These are phyloP conservation scores for Sebastes hopkinsi DNA, from an alignment of 2,797 vertebrate genomes.

Conservation along the genomic window DNA sequence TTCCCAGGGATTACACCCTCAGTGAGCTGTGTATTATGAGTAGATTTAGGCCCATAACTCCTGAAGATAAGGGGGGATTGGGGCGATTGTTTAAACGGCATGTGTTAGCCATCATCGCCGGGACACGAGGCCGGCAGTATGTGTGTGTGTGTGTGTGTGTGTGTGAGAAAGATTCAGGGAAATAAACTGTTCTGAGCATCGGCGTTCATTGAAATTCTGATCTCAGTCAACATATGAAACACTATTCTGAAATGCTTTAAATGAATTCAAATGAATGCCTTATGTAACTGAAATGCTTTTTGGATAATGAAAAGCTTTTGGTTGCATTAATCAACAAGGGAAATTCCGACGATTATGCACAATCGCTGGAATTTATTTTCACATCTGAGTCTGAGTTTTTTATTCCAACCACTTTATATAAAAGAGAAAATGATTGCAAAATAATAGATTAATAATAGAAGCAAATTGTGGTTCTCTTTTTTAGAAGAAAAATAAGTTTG, in stretches of 20 bases:
- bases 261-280: constrained; percentile 64
- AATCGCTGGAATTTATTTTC: constrained; percentile 58
- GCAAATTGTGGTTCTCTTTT: background rate
- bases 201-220: constrained; percentile 63
- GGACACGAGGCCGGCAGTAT: background rate
- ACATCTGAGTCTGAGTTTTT: constrained; percentile 32
- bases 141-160: no score
- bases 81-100: constrained; percentile 77
- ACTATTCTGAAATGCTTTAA: constrained; percentile 49
- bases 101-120: constrained; percentile 62
- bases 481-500: background rate
- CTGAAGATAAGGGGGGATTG: constrained; percentile 76
- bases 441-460: constrained; percentile 29
- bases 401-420: constrained; percentile 12
- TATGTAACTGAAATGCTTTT: constrained; percentile 63
- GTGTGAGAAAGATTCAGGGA: constrained; percentile 19
- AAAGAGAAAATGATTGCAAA: constrained; percentile 30
- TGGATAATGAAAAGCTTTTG: constrained; percentile 66
- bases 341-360: constrained; percentile 59
- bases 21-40: constrained; percentile 79
- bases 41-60: constrained; percentile 79
- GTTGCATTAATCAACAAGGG: constrained; percentile 62
- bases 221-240: constrained; percentile 43
- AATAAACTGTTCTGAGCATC: constrained; percentile 40
- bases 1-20: constrained; percentile 78